These are phyloP conservation scores for Phrynosoma platyrhinos DNA, from an alignment of 2,113 vertebrate genomes.

Conservation along the genomic window DNA sequence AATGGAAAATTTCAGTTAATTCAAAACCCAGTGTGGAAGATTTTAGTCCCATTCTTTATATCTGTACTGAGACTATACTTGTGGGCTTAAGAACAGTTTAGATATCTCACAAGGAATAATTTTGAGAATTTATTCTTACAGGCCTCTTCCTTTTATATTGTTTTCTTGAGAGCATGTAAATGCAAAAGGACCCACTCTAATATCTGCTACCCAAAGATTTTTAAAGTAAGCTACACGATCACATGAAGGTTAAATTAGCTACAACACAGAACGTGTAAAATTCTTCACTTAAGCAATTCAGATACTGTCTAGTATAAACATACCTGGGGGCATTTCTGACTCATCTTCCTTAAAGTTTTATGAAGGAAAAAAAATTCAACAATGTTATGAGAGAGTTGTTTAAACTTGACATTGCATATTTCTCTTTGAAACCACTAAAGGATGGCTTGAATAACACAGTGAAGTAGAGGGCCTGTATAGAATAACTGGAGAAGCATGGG, in stretches of 20 bases:
- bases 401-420: background rate
- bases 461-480: background rate
- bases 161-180: slow-evolving; percentile 50
- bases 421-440: background rate
- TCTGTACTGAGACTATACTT: background rate
- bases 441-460: slow-evolving; percentile 10
- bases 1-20: background rate
- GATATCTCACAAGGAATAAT: background rate
- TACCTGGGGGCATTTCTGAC: slow-evolving; percentile 37
- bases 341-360: slow-evolving; percentile 52
- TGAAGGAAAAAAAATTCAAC: slow-evolving; percentile 32
- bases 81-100: background rate
- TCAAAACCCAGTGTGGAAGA: background rate
- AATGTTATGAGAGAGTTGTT: slow-evolving; percentile 32
- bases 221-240: slow-evolving; percentile 47
- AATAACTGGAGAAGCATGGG: background rate
- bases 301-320: slow-evolving; percentile 47
- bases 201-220: background rate
- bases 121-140: background rate
- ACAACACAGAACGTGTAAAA: slow-evolving; percentile 47
- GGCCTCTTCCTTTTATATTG: slow-evolving; percentile 21
- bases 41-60: background rate
- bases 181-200: background rate
- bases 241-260: slow-evolving; percentile 53
- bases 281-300: slow-evolving; percentile 58